phyloP scores from a whole-genome alignment of 2,113 vertebrate genomes.

The Sprattus sprattus region DNA sequence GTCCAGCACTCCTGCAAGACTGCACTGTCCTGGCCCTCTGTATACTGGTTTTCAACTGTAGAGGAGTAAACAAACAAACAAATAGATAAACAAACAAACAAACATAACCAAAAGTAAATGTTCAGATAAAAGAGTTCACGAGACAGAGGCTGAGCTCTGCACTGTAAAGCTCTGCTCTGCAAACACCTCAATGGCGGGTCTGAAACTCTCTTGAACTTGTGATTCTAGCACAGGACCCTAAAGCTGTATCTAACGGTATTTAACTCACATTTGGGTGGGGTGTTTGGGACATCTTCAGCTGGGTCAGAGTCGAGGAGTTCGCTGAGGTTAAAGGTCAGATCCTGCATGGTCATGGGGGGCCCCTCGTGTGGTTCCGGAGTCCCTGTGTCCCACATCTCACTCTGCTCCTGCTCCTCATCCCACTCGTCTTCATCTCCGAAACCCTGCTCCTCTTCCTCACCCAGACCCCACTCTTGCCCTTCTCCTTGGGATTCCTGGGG shows the following conservation, averaged over 20 bases:
- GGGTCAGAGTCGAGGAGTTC: constrained; percentile 46
- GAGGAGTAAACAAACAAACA: neutral
- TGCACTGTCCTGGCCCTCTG: constrained; percentile 26
- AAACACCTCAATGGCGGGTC: neutral
- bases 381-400: constrained; percentile 33
- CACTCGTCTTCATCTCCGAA: constrained; percentile 21
- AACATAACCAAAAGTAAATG: too few species aligned
- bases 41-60: constrained; percentile 26
- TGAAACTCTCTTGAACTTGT: neutral
- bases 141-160: too few species aligned
- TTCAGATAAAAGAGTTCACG: too few species aligned
- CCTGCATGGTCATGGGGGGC: constrained; percentile 29
- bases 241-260: too few species aligned
- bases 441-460: constrained; percentile 6
- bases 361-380: constrained; percentile 43
- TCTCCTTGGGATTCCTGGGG: too few species aligned
- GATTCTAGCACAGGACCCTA: neutral
- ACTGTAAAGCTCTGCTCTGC: too few species aligned
- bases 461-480: neutral
- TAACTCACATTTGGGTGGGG: constrained; percentile 50
- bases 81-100: neutral
- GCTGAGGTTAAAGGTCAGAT: constrained; percentile 43
- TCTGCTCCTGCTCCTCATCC: constrained; percentile 10
- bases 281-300: constrained; percentile 36
- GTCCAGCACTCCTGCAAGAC: constrained; percentile 32